Base-by-base conservation (phyloP, 2,113 vertebrate species). In the Loxodonta africana region DNA sequence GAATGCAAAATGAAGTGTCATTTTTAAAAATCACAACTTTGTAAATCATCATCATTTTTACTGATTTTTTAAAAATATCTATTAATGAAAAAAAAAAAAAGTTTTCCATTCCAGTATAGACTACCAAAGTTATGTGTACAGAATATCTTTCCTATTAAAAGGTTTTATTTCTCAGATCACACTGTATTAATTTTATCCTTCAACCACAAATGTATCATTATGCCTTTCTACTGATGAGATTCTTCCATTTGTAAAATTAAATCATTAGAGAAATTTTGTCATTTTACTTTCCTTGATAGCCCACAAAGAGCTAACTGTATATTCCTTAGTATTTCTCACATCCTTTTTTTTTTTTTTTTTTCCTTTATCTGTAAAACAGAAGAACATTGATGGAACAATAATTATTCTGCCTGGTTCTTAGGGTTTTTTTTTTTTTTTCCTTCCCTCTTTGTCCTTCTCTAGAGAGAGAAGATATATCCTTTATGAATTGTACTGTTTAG, bases 401-500 rank as follows among this genome's bases (percentile, higher is more conserved):
- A n/a, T 46, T 83, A 60, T 15, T 20, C 1, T 26, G 4, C 73
- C 91, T 89, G 15, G 0, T n/a, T 26, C 57, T 76, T 60, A 48
- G 28, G 18, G 5, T 85, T 2, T 74, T 95, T 53, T 41, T 57
- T 33, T 14, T 26, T 30, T 62, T 60, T 90, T 90, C 53, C 12
- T 53, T 53, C 51, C 17, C 7, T 30, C 51, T 63, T 90, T 30
- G 21, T 37, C 14, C 15, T 18, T 89, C 21, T 62, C 3, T 63
- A 87, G 18, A 41, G 25, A 81, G n/a, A 86, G 18, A 92, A 93
- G 44, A 77, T 65, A 67, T 4, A 90, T 21, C 12, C 8, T 88
- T 37, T 94, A 71, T 26, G 18, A 90, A 81, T 87, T 74, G 69
- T 23, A 60, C 33, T 90, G 37, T 88, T 97, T 96, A 41, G 65